Conservation (phyloP, 1,140 invertebrate genomes). For the Apocrypta bakeri region DNA sequence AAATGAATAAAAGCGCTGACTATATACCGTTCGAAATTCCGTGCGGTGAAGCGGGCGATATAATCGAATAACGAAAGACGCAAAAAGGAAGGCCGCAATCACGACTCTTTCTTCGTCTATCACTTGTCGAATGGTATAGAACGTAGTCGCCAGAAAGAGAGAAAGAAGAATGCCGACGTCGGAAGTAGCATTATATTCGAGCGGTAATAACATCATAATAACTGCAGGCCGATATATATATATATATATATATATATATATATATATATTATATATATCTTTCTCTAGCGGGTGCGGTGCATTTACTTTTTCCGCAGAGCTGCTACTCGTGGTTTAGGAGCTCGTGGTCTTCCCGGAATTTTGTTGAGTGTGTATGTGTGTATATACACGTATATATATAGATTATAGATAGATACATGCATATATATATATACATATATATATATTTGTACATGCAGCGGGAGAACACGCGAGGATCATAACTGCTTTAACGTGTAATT, state of each 20-base stretch:
- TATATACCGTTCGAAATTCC: constrained; percentile 2
- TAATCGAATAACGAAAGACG: constrained; percentile 17
- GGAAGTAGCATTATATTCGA: constrained; percentile 4
- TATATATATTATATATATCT: too few relatives aligned
- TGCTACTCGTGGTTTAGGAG: neutral
- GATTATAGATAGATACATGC: too few relatives aligned
- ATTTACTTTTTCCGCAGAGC: neutral
- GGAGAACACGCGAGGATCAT: neutral
- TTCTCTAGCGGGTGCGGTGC: neutral
- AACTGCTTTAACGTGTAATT: neutral
- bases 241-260: too few relatives aligned
- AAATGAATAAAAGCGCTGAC: neutral
- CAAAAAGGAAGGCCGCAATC: constrained; percentile 6
- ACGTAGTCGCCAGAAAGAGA: neutral
- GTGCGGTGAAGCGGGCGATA: constrained; percentile 1
- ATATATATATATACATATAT: too few relatives aligned
- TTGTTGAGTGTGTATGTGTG: too few relatives aligned
- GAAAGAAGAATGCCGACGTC: neutral
- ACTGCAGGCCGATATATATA: neutral
- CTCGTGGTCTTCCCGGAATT: neutral
- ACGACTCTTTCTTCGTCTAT: neutral
- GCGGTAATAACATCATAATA: constrained; percentile 37
- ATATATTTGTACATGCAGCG: neutral
- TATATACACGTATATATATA: too few relatives aligned
- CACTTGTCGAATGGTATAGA: constrained; percentile 7